These are phyloP conservation scores for Dendronephthya gigantea DNA, from an alignment of 64 coral and sea anemone species.

Conservation along the genomic window DNA sequence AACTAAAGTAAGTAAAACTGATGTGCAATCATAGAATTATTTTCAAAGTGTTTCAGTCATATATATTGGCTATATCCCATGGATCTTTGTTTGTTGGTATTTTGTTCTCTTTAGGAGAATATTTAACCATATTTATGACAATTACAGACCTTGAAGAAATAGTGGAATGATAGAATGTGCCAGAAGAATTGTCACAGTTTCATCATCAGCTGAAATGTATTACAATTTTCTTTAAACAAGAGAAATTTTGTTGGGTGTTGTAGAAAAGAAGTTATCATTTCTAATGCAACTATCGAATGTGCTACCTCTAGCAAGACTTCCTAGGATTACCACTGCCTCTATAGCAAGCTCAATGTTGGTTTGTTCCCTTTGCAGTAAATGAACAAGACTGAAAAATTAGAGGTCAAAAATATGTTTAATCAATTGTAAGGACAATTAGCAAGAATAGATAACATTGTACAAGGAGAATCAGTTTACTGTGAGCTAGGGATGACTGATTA, in stretches of 20 bases:
- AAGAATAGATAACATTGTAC: too few species aligned
- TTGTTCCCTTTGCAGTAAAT: background rate
- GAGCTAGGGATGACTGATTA: too few species aligned
- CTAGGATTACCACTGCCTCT: slow-evolving; percentile 10
- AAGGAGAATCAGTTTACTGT: too few species aligned
- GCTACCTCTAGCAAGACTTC: slow-evolving; percentile 7
- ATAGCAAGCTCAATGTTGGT: background rate
- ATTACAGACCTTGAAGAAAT: background rate
- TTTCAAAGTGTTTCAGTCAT: too few species aligned
- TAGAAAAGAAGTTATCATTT: background rate
- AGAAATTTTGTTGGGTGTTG: too few species aligned
- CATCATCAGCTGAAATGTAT: slow-evolving; percentile 14
- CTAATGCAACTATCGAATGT: background rate
- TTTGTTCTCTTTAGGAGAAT: too few species aligned
- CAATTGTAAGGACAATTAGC: too few species aligned
- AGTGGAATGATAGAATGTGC: background rate
- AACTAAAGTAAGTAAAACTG: background rate
- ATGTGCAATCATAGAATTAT: background rate
- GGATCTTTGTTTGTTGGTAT: too few species aligned
- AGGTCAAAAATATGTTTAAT: background rate
- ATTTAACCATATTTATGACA: too few species aligned
- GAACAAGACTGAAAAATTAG: background rate
- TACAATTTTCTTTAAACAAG: too few species aligned
- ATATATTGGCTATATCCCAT: too few species aligned
- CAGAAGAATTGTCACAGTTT: background rate